Evolutionary conservation across 1,140 invertebrate species (phyloP).

Genomic region (Papilio aristodemus): DNA sequence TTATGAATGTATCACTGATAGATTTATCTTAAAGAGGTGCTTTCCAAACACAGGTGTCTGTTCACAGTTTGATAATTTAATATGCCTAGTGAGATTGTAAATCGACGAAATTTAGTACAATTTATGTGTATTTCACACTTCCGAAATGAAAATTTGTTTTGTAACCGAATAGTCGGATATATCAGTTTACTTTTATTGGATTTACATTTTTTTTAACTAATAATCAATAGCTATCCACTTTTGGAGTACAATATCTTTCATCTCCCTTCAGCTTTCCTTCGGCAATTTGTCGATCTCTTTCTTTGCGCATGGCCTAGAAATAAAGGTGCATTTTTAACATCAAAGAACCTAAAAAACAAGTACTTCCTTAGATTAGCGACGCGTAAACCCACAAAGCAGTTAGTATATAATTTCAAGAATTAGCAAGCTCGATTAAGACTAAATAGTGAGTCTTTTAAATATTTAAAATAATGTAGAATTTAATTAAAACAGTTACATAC

Average conservation of each 20-base stretch:
- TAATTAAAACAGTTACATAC: slow-evolving; percentile 52
- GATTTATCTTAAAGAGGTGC: too few relatives aligned
- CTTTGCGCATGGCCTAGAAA: slow-evolving; percentile 79
- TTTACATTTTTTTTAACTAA: neutral
- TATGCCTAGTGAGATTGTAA: too few relatives aligned
- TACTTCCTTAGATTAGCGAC: too few relatives aligned
- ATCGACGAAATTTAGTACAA: neutral
- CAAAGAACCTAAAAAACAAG: too few relatives aligned
- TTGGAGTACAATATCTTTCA: slow-evolving; percentile 15
- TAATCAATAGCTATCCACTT: slow-evolving; percentile 20
- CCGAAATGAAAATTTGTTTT: too few relatives aligned
- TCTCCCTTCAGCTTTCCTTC: slow-evolving; percentile 12
- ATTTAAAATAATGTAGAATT: slow-evolving; percentile 12
- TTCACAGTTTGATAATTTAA: too few relatives aligned
- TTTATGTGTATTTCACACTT: too few relatives aligned
- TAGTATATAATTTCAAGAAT: neutral
- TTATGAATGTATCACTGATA: neutral
- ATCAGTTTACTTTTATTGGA: neutral
- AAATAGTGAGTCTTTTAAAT: too few relatives aligned
- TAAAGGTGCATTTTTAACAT: neutral
- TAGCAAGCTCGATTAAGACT: too few relatives aligned
- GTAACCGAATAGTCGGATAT: neutral
- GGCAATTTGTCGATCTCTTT: slow-evolving; percentile 79
- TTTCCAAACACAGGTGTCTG: too few relatives aligned
- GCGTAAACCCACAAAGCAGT: neutral